These are phyloP conservation scores for Folsomia candida DNA, from an alignment of 2,888 invertebrate genomes.

Conservation along the genomic window DNA sequence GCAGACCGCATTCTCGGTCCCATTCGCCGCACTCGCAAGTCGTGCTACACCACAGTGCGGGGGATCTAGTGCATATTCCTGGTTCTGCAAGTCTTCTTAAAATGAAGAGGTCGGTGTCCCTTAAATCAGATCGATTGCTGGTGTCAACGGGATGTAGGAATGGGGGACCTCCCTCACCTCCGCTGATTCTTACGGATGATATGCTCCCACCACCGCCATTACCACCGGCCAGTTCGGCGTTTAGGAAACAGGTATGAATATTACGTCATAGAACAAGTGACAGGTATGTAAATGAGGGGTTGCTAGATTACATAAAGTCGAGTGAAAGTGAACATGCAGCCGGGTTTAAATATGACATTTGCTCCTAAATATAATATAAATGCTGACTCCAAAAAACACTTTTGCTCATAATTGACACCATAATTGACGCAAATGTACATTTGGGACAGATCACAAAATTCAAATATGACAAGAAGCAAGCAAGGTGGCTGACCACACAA, in stretches of 20 bases:
- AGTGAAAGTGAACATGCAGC: constrained; percentile 5
- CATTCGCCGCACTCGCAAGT: constrained; percentile 35
- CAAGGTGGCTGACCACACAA: too few relatives aligned
- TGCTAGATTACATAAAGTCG: background rate
- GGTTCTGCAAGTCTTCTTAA: constrained; percentile 40
- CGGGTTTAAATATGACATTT: background rate
- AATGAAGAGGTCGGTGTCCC: constrained; percentile 45
- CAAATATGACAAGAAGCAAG: too few relatives aligned
- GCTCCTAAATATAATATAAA: constrained; percentile 1
- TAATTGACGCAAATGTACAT: too few relatives aligned
- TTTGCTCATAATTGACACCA: too few relatives aligned
- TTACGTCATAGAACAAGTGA: background rate
- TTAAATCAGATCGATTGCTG: constrained; percentile 46
- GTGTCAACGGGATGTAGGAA: constrained; percentile 42
- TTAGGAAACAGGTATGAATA: constrained; percentile 48
- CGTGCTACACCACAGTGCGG: constrained; percentile 31
- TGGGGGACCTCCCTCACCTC: constrained; percentile 43
- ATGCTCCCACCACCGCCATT: constrained; percentile 41
- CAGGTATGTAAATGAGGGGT: background rate
- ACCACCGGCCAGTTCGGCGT: constrained; percentile 44
- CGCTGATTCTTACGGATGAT: constrained; percentile 40
- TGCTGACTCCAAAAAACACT: too few relatives aligned
- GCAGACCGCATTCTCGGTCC: constrained; percentile 38
- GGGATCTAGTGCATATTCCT: constrained; percentile 37
- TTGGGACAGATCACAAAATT: too few relatives aligned